Evolutionary conservation across 1,140 invertebrate species (phyloP), one percentile per base, ranked within the genome.

Genomic region (Microplitis mediator): DNA sequence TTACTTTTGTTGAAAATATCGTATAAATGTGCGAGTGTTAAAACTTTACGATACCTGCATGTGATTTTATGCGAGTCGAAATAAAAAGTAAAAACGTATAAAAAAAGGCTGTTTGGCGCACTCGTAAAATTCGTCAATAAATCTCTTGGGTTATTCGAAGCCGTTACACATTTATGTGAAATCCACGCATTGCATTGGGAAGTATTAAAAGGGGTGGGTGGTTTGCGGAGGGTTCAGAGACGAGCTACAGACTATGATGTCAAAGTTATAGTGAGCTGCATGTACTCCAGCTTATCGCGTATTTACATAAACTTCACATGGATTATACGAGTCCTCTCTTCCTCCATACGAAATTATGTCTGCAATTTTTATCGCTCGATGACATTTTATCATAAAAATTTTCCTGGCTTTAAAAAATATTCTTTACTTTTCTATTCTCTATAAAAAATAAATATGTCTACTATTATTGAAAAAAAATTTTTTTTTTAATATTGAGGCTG

Each of bases 131-230:
- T 69, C 16, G 58, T 35, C 68, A 58, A 69, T 69, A 69, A 69
- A 69, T 69, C 56, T 36, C 68, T 35, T 62, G 34, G 50, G 52
- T 69, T 23, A 54, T 52, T 56, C 54, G 23, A 62, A 62, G 68
- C 61, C 68, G 68, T 69, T 62, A 69, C 56, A 69, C 56, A 69
- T 69, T 69, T 69, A 69, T 62, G 58, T 54, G 67, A 34, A 68
- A 68, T 54, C 32, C 52, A 23, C 39, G 39, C 39, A 45, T 45
- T 45, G 39, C 39, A 45, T 45, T 45, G 39, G 39, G 39, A 45
- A 45, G 39, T 45, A 45, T 45, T 45, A 45, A 45, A 45, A 45
- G 39, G 64, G 31, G 45, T 16, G 31, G 11, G 65, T 68, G 65
- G n/a, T n/a, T 16, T 31, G 23, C 9, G 23, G 4, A 9, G 16